Evolutionary conservation across 2,113 vertebrate genomes (phyloP).

Genomic region (Pavo muticus): DNA sequence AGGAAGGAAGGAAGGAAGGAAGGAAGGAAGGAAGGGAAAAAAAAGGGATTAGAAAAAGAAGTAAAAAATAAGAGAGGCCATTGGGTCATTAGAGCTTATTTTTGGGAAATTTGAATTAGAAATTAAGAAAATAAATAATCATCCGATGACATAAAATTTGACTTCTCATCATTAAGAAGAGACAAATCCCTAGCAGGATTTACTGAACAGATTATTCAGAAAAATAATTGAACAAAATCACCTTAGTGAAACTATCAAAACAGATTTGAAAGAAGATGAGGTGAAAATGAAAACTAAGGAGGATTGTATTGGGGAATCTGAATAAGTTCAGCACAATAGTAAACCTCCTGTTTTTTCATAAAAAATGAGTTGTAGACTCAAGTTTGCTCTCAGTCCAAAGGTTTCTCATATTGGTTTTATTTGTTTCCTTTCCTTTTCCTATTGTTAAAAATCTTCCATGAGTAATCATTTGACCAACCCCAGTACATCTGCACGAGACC

Average conservation of each 20-base stretch:
- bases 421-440: background rate
- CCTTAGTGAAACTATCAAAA: background rate
- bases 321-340: background rate
- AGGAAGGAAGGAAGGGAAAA: background rate
- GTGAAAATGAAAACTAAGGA: background rate
- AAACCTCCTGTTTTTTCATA: background rate
- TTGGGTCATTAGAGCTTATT: background rate
- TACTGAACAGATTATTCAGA: background rate
- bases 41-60: background rate
- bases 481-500: background rate
- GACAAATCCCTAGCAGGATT: background rate
- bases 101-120: background rate
- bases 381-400: background rate
- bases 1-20: background rate
- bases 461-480: background rate
- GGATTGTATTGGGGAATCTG: background rate
- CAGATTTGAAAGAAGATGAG: background rate
- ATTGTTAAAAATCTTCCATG: background rate
- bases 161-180: background rate
- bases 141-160: background rate
- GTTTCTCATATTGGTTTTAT: background rate
- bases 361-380: background rate
- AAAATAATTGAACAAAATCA: background rate
- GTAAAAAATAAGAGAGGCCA: background rate
- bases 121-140: background rate